phyloP scores from a whole-genome alignment of 2,113 vertebrate genomes.

The Phodopus roborovskii region DNA sequence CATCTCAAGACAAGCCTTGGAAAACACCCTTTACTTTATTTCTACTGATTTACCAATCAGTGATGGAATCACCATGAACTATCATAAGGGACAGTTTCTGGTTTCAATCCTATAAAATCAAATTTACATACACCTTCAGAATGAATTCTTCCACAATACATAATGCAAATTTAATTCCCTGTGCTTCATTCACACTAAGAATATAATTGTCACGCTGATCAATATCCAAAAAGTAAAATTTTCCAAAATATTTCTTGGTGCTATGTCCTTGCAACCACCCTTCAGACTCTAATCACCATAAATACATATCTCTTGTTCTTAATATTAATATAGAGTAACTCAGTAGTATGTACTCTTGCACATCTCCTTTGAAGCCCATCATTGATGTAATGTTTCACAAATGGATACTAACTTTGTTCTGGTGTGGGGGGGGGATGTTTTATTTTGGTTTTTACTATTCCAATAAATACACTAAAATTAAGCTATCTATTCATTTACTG shows the following conservation, averaged over 20 bases:
- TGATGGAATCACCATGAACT: not conserved
- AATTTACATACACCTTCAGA: not conserved
- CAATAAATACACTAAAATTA: not conserved
- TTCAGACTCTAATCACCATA: not conserved
- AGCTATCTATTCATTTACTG: not conserved
- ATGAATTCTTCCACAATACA: not conserved
- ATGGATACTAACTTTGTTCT: not conserved
- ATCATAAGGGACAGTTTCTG: not conserved
- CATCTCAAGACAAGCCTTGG: not conserved
- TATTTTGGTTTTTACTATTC: rapidly evolving
- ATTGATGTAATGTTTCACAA: not conserved
- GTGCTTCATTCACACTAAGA: not conserved
- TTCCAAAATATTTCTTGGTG: not conserved
- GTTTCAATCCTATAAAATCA: not conserved
- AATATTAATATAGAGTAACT: not conserved
- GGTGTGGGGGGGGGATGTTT: not conserved
- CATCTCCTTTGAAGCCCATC: not conserved
- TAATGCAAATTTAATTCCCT: not conserved
- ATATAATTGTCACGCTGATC: not conserved
- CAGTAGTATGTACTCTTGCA: not conserved
- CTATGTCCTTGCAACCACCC: not conserved
- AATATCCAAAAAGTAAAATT: not conserved
- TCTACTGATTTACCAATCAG: not conserved
- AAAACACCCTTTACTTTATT: not conserved
- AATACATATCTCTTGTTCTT: not conserved